A percentile compares a stretch with the other conserved stretches of the same genome.
These are phyloP conservation scores for Linurgus olivaceus DNA, from an alignment of 2,797 vertebrate species.

Conservation along the genomic window DNA sequence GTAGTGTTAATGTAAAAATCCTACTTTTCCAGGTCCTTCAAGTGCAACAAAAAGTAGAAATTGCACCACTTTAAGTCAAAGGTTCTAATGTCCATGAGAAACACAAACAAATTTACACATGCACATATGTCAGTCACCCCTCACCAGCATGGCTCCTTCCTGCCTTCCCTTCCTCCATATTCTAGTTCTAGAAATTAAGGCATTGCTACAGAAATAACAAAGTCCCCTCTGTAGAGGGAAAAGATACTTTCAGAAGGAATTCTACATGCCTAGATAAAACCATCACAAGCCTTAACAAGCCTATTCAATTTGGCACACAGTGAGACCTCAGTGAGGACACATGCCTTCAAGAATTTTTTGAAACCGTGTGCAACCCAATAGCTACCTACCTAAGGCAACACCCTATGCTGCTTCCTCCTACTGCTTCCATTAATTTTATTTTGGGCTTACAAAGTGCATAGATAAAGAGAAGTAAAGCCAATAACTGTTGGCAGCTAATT, in stretches of 20 bases:
- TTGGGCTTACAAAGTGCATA: background rate
- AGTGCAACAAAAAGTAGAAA: background rate
- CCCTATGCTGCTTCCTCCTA: background rate
- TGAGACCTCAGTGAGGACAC: background rate
- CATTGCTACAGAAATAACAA: background rate
- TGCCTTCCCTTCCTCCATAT: background rate
- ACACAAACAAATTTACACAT: background rate
- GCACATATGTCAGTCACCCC: background rate
- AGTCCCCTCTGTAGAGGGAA: background rate
- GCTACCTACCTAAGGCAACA: background rate
- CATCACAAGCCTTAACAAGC: background rate
- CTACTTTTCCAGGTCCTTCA: background rate
- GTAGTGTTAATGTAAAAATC: background rate
- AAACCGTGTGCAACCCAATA: background rate
- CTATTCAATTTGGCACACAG: background rate
- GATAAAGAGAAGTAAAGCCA: background rate
- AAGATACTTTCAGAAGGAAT: background rate
- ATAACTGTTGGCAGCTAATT: background rate
- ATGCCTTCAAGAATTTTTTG: background rate
- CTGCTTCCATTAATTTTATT: slow-evolving; percentile 6
- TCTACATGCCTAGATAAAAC: background rate
- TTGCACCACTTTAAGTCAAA: background rate
- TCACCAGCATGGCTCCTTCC: background rate
- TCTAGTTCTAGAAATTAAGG: background rate
- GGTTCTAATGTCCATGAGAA: background rate